Conservation (phyloP, 2,113 vertebrate species). For the Montifringilla adamsi region DNA sequence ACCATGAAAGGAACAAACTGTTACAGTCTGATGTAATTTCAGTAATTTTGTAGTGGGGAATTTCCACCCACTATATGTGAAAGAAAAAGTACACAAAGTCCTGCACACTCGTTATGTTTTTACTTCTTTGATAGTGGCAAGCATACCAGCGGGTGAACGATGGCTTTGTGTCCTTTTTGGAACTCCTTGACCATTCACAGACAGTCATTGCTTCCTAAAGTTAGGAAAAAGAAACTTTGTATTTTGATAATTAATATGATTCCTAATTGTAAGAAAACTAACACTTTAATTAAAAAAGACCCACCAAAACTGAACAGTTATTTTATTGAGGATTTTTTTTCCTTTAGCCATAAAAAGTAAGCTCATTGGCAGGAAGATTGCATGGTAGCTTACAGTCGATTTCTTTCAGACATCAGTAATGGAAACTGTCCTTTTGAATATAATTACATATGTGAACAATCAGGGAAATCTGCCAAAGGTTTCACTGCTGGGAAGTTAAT, state of each 20-base stretch:
- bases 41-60: conserved; percentile 37
- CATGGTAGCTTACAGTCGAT: background rate
- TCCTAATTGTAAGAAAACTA: background rate
- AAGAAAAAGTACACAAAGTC: conserved; percentile 30
- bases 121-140: background rate
- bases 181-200: background rate
- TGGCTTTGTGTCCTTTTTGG: background rate
- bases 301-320: background rate
- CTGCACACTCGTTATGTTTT: background rate
- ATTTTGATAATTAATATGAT: background rate
- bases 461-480: conserved; percentile 1
- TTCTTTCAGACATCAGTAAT: background rate
- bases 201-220: background rate
- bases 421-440: conserved; percentile 35
- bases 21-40: conserved; percentile 22
- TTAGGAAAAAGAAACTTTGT: background rate
- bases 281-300: background rate
- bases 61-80: conserved; percentile 45
- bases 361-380: background rate
- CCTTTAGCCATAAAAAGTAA: background rate
- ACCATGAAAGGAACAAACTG: conserved; percentile 47
- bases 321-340: background rate
- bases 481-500: conserved; percentile 7
- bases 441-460: conserved; percentile 33
- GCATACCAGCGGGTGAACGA: background rate